These are phyloP conservation scores for Lerema accius DNA, from an alignment of 1,140 invertebrate species.

Conservation along the genomic window DNA sequence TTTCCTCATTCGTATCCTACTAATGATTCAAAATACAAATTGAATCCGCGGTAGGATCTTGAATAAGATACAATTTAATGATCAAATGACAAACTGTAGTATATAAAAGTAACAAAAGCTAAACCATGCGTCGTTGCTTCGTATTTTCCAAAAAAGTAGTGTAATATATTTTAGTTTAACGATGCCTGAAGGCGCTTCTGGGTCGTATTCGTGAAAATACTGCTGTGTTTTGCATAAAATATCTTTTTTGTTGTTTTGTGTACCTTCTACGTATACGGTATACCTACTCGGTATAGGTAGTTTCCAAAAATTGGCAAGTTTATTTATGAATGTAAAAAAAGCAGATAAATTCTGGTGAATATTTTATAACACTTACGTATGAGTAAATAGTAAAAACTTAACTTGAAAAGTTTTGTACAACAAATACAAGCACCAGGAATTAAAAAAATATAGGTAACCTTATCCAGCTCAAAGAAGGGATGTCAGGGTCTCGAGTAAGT, in stretches of 20 bases:
- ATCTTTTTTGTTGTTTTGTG: background rate
- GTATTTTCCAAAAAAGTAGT: conserved; percentile 1
- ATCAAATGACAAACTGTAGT: background rate
- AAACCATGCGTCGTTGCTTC: background rate
- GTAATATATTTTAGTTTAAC: conserved; percentile 3
- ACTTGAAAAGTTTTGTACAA: no score
- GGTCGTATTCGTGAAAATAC: conserved; percentile 5
- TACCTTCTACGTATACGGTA: no score
- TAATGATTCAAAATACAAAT: background rate
- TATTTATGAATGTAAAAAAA: no score
- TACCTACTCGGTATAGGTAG: no score
- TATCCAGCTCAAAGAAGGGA: no score
- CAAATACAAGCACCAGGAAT: no score
- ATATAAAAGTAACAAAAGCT: background rate
- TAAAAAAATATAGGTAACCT: no score
- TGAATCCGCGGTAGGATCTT: background rate
- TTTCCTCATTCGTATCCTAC: background rate
- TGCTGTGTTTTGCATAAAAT: conserved; percentile 1
- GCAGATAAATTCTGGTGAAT: no score
- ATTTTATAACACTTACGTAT: no score
- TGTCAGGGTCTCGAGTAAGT: no score
- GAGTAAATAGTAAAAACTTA: no score
- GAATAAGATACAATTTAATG: background rate
- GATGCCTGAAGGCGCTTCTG: background rate
- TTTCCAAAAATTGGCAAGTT: no score